Percentiles rank a stretch among this genome's conserved stretches.
These are phyloP conservation scores for Lepus europaeus DNA, from an alignment of 2,113 vertebrate genomes.

Conservation along the genomic window DNA sequence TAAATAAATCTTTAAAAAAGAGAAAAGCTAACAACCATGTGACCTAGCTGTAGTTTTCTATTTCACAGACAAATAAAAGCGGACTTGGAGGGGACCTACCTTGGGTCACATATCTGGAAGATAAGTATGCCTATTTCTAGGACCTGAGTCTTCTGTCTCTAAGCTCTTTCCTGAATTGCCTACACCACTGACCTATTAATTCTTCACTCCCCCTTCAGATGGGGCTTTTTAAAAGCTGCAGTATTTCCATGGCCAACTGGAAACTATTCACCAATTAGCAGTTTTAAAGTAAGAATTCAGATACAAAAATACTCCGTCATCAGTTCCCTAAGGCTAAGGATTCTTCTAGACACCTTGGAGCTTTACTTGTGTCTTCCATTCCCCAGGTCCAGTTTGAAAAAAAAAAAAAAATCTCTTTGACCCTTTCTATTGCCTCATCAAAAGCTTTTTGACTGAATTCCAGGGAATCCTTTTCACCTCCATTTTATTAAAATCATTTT, in stretches of 20 bases:
- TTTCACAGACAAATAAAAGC: neutral
- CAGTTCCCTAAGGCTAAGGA: neutral
- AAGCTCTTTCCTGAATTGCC: neutral
- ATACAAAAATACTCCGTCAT: neutral
- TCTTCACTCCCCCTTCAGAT: neutral
- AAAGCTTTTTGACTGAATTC: conserved; percentile 82
- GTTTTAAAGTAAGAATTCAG: neutral
- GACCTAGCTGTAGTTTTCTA: neutral
- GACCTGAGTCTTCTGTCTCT: neutral
- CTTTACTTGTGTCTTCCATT: neutral
- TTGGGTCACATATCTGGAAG: neutral
- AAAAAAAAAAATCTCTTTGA: neutral
- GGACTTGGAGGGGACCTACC: neutral
- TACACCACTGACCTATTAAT: neutral
- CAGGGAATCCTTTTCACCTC: conserved; percentile 78
- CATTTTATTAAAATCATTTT: conserved; percentile 79
- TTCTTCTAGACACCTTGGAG: neutral
- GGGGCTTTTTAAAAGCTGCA: neutral
- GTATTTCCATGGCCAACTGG: neutral
- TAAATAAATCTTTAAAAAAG: too few relatives aligned
- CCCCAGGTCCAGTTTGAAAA: neutral
- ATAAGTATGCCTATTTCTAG: neutral
- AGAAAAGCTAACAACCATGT: neutral
- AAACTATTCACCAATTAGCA: neutral
- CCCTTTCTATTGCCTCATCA: conserved; percentile 21